A percentile compares a stretch with the other conserved stretches of the same genome.
Evolutionary conservation across 2,113 vertebrate genomes (phyloP).

Genomic region (Deroptyus accipitrinus): DNA sequence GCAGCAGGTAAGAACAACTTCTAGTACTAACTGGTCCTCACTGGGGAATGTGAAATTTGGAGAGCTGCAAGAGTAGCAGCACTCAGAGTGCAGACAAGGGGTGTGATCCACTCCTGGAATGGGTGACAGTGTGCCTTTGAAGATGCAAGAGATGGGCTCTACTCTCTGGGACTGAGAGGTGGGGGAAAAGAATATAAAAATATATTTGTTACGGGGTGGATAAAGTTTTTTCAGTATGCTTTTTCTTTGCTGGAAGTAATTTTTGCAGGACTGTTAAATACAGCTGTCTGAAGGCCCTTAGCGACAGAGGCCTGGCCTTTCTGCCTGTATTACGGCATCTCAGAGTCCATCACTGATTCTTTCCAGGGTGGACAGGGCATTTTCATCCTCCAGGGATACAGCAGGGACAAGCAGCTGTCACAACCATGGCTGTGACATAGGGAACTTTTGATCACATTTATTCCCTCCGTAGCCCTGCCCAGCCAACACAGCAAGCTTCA

Average conservation of each 20-base stretch:
- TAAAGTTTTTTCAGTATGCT: not conserved
- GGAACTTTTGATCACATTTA: conserved; percentile 15
- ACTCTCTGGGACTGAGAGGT: not conserved
- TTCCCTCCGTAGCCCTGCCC: conserved; percentile 78
- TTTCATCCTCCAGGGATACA: not conserved
- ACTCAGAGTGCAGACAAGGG: not conserved
- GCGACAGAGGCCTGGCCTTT: not conserved
- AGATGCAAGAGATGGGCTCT: not conserved
- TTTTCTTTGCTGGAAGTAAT: not conserved
- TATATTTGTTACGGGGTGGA: not conserved
- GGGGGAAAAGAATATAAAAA: not conserved
- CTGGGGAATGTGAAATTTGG: not conserved
- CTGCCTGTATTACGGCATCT: not conserved
- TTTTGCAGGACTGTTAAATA: not conserved
- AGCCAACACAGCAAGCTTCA: conserved; percentile 82
- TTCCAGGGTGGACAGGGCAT: not conserved
- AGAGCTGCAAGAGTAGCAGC: not conserved
- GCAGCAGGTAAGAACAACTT: conserved; percentile 76
- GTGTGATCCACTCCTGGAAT: rapidly evolving
- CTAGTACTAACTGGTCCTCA: not conserved
- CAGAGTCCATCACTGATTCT: not conserved
- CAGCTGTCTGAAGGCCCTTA: not conserved
- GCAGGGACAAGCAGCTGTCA: not conserved
- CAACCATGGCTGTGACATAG: not conserved
- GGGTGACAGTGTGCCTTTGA: not conserved